Base-by-base conservation (phyloP, 2,797 vertebrate genomes). In the Salarias fasciatus region DNA sequence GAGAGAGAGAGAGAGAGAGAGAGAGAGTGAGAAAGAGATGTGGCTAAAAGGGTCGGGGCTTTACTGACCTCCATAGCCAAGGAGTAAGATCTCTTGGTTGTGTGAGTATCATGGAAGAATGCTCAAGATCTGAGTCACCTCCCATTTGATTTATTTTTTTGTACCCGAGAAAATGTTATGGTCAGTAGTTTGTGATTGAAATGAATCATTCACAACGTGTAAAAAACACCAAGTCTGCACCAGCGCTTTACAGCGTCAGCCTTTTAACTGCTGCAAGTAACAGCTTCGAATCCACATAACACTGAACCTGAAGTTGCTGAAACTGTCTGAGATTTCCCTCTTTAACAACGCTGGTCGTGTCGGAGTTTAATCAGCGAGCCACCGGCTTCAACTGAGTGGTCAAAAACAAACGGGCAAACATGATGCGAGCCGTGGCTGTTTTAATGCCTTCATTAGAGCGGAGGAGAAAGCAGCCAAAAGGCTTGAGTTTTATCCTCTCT, bases 391-490 rank as follows among this genome's bases (percentile, higher is more conserved):
- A 82, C 56, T 0, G 42, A 90, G 44, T 72, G 88, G 82, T 82
- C 72, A 75, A 74, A 91, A 90, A 92, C 85, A 91, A 91, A 87
- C 30, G 76, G 70, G 83, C 89, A 86, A 92, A 87, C 79, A 83
- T 53, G 73, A 83, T 85, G 79, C 56, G 49, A 75, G 63, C 56
- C 3, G 38, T 71, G 53, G 61, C 61, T 53, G 66, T 89, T 93
- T 93, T 90, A 85, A 91, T 91, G 84, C 80, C 87, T 92, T 94
- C 91, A 92, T 94, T 93, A 92, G 88, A 69, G 66, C 29, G 42
- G 29, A 63, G 63, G 50, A 69, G 87, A 86, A 68, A 63, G 75
- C 80, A 78, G 88, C 91, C 89, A 89, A 81, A 74, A 73, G 79
- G 47, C 77, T 69, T 8, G 66, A 66, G 78, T 86, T 92, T 89